A percentile compares a stretch with the other conserved stretches of the same genome.
phyloP scores from a whole-genome alignment of 1,140 invertebrate genomes.

The Leptonema lineaticorne region DNA sequence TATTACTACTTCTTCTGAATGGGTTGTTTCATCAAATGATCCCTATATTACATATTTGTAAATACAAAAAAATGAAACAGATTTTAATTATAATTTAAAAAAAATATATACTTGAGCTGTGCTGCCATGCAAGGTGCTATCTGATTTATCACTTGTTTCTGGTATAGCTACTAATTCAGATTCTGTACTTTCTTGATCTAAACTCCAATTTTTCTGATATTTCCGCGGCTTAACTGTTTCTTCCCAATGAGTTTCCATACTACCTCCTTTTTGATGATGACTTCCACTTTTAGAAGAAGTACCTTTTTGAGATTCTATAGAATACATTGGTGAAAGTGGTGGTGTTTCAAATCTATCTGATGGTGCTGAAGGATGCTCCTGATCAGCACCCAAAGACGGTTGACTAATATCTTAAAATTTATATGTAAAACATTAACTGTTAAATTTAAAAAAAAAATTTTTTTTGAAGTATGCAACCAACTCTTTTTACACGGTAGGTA shows the following conservation, averaged over 20 bases:
- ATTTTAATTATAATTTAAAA: too few species aligned
- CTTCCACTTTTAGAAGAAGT: slow-evolving; percentile 43
- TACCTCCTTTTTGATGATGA: slow-evolving; percentile 49
- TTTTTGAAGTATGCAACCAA: too few species aligned
- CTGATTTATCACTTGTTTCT: slow-evolving; percentile 79
- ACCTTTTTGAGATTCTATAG: slow-evolving; percentile 52
- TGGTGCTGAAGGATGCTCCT: slow-evolving; percentile 51
- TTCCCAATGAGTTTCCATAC: slow-evolving; percentile 73
- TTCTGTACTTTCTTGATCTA: slow-evolving; percentile 81
- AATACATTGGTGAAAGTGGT: slow-evolving; percentile 55
- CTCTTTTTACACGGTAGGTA: too few species aligned
- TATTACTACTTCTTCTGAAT: slow-evolving; percentile 56
- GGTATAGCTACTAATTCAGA: slow-evolving; percentile 84
- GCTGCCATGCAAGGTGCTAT: slow-evolving; percentile 75
- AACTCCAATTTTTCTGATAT: slow-evolving; percentile 68
- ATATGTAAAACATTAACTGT: slow-evolving; percentile 1
- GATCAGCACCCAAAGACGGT: slow-evolving; percentile 68
- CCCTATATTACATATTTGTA: slow-evolving; percentile 48
- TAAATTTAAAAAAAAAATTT: too few species aligned
- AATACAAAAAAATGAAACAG: slow-evolving; percentile 4
- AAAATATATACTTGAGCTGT: slow-evolving; percentile 58
- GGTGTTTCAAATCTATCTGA: slow-evolving; percentile 53
- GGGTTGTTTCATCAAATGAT: slow-evolving; percentile 64
- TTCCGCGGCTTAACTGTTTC: slow-evolving; percentile 57
- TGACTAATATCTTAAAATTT: slow-evolving; percentile 67